Conservation (phyloP, 2,888 invertebrate genomes). For the Athalia circularis region DNA sequence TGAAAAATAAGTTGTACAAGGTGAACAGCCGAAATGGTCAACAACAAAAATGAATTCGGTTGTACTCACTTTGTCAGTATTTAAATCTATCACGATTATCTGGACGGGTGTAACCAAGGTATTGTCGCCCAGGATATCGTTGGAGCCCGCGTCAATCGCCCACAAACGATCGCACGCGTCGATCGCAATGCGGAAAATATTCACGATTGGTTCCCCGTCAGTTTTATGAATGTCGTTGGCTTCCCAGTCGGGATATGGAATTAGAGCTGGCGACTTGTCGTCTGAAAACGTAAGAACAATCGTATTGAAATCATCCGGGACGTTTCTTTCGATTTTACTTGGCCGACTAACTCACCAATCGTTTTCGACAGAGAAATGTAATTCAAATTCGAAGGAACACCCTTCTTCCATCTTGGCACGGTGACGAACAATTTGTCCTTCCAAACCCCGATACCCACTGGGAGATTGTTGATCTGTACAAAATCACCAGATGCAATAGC, state of each 20-base stretch:
- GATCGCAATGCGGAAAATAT: slow-evolving; percentile 83
- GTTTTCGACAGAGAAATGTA: slow-evolving; percentile 73
- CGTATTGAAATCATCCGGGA: not conserved
- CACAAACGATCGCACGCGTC: slow-evolving; percentile 88
- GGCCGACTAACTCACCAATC: slow-evolving; percentile 65
- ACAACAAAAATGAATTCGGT: not conserved
- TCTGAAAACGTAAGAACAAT: slow-evolving; percentile 62
- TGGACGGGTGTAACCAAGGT: slow-evolving; percentile 77
- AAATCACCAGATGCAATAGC: slow-evolving; percentile 77
- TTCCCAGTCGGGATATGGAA: slow-evolving; percentile 86
- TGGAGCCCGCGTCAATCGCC: slow-evolving; percentile 88
- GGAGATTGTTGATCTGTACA: slow-evolving; percentile 82
- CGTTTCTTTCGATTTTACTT: too few relatives aligned
- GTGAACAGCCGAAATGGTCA: not conserved
- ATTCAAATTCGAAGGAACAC: slow-evolving; percentile 80
- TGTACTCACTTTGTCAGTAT: slow-evolving; percentile 80
- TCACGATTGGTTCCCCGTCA: slow-evolving; percentile 79
- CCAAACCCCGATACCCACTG: slow-evolving; percentile 81
- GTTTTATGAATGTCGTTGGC: slow-evolving; percentile 83
- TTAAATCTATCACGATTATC: slow-evolving; percentile 82
- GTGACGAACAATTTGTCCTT: slow-evolving; percentile 82
- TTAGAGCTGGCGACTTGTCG: slow-evolving; percentile 82
- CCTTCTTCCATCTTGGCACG: slow-evolving; percentile 81
- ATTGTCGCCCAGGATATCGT: slow-evolving; percentile 82
- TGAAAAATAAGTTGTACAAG: too few relatives aligned